Evolutionary conservation across 1,140 invertebrate species (phyloP), one percentile per base, ranked within the genome.

Genomic region (Aethina tumida): DNA sequence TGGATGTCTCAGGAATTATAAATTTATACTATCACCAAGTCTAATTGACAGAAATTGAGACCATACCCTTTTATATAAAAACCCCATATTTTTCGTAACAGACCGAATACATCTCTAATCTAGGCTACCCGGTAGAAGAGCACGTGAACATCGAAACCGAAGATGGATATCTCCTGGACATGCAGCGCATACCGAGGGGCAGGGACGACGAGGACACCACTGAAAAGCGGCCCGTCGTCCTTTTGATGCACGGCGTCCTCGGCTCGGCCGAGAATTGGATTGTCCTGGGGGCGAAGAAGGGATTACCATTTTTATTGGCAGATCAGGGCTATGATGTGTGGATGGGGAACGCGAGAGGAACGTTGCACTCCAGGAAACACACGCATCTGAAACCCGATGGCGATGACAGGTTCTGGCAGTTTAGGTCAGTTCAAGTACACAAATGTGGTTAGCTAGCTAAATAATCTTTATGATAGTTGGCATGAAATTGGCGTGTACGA

Each of bases 291-390:
- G 47, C 53, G 0, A 35, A 47, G 18, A 39, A 40, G 9, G 43
- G 34, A 5, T 34, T 62, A 19, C 55, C 47, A 2, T 58, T 49
- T 39, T 40, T 49, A 10, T 19, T 61, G 10, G 51, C 60, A 5
- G 58, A 62, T 30, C 31, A 34, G 6, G 56, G 54, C 5, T 60
- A 53, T 25, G 55, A 61, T 33, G 51, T 60, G 10, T 86, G 82
- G 81, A 47, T 85, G 54, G 78, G 75, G 0, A 86, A 85, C 58
- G 68, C 70, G 7, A 63, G 83, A 28, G 82, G 82, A 2, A 81
- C 73, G 48, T 66, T 60, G 1, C 77, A 79, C 51, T 81, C 78
- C 2, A 60, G 69, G 10, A 64, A 66, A 17, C 79, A 82, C 57
- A 53, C 62, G 14, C 53, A 54, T 1, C 41, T 71, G 3, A 50